Evolutionary conservation across 2,113 vertebrate genomes (phyloP), one percentile per base, ranked within the genome.

Genomic region (Cettia cetti): DNA sequence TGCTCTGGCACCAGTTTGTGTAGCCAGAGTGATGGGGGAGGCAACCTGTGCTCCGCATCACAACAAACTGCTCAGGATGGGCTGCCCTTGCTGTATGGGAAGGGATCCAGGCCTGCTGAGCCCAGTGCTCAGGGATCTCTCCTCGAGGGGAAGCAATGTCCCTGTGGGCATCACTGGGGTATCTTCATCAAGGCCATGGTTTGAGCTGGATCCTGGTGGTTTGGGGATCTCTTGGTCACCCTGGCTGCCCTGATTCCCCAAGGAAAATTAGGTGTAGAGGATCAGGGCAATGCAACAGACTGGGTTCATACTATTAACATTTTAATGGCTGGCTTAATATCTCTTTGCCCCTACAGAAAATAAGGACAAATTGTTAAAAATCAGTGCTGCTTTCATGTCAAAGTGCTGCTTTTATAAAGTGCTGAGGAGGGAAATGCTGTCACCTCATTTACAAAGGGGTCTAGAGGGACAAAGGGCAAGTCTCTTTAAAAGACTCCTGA

Each of bases 61-160:
- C 7, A 9, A 5, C 11, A 11, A 13, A 5, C 27, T 19, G 11
- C 65, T 60, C 10, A 19, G 70, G 80, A 13, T 3, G 33, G 45
- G 40, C 40, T 85, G 50, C 5, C 50, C 50, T 37, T 47, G 59
- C 11, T 19, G 30, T 11, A 0, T 21, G 45, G 72, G 50, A 39
- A 69, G 59, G 22, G 30, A 60, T 57, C n/a, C 66, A 77, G 49
- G 35, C 18, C 61, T 52, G 23, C 54, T 74, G 50, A 77, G n/a
- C 68, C 2, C 3, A 2, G 8, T 21, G 7, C 15, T 7, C 1
- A 3, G n/a, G n/a, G 42, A 37, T 24, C 13, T 68, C 56, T 63
- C 33, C 47, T 71, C 0, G 0, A 60, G 78, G 59, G 18, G 22
- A 63, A 30, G 22, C 30, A 31, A 5, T 59, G 60, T 64, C 40